A percentile compares a stretch with the other conserved stretches of the same genome.
phyloP scores from a whole-genome alignment of 2,888 invertebrate genomes.

The Trachelus iudaicus region DNA sequence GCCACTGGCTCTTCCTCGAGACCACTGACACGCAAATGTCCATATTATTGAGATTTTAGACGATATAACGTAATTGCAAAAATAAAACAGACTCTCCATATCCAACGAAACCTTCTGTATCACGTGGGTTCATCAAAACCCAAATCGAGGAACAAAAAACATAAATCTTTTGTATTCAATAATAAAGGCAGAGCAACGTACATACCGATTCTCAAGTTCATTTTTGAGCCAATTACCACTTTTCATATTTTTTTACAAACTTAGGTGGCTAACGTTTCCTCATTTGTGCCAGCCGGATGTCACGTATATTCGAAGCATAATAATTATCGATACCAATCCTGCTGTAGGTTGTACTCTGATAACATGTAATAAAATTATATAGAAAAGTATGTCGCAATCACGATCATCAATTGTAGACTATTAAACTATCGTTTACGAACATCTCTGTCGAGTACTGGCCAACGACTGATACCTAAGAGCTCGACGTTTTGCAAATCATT shows the following conservation, averaged over 20 bases:
- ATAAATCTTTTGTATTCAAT: slow-evolving; percentile 44
- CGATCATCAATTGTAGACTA: neutral
- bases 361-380: slow-evolving; percentile 62
- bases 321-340: neutral
- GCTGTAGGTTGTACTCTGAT: slow-evolving; percentile 58
- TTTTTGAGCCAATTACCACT: slow-evolving; percentile 46
- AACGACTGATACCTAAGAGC: neutral
- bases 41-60: slow-evolving; percentile 36
- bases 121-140: slow-evolving; percentile 20
- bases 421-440: neutral
- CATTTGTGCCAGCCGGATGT: slow-evolving; percentile 56
- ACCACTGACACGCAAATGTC: slow-evolving; percentile 28
- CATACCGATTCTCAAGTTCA: slow-evolving; percentile 42
- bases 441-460: neutral
- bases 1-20: slow-evolving; percentile 56
- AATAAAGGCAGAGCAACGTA: slow-evolving; percentile 21
- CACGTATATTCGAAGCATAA: slow-evolving; percentile 56
- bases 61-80: slow-evolving; percentile 16
- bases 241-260: slow-evolving; percentile 52
- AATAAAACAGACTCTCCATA: slow-evolving; percentile 16
- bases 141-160: slow-evolving; percentile 19
- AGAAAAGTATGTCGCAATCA: slow-evolving; percentile 40
- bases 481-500: neutral
- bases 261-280: slow-evolving; percentile 45
- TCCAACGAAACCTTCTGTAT: slow-evolving; percentile 21